These are phyloP conservation scores for Didymodactylos carnosus DNA, from an alignment of 2,888 invertebrate species.

Conservation along the genomic window DNA sequence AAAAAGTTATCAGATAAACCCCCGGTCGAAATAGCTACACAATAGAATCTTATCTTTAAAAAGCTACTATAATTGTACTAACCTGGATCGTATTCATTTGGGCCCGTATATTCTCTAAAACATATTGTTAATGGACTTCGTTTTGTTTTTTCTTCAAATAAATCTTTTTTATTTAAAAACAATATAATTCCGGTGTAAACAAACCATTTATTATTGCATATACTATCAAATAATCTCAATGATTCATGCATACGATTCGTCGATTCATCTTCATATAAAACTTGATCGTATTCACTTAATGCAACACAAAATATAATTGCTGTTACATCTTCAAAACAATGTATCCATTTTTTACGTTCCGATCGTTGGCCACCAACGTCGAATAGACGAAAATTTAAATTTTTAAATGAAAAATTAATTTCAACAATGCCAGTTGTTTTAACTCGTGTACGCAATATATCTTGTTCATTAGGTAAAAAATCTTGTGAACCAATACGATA, in stretches of 20 bases:
- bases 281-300: conserved; percentile 99
- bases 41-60: no score
- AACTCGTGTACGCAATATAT: conserved; percentile 93
- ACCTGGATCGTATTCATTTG: conserved; percentile 17
- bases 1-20: no score
- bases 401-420: conserved; percentile 99
- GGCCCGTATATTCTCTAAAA: conserved; percentile 95
- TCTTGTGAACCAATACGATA: conserved; percentile 94
- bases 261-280: conserved; percentile 86
- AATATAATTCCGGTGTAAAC: conserved; percentile 98
- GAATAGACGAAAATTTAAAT: conserved; percentile 95
- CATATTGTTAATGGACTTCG: conserved; percentile 97
- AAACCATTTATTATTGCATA: conserved; percentile 99
- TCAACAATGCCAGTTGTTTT: conserved; percentile 99
- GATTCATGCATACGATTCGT: conserved; percentile 95
- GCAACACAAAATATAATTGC: conserved; percentile 99
- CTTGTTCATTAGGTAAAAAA: conserved; percentile 98
- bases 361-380: conserved; percentile 86
- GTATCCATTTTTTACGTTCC: conserved; percentile 94
- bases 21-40: no score
- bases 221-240: conserved; percentile 94
- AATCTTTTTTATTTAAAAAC: conserved; percentile 98
- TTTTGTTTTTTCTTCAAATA: conserved; percentile 98
- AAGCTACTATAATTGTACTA: no score
- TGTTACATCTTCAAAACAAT: conserved; percentile 93